Evolutionary conservation across 2,113 vertebrate genomes (phyloP), one percentile per base, ranked within the genome.

Genomic region (Herpailurus yagouaroundi): DNA sequence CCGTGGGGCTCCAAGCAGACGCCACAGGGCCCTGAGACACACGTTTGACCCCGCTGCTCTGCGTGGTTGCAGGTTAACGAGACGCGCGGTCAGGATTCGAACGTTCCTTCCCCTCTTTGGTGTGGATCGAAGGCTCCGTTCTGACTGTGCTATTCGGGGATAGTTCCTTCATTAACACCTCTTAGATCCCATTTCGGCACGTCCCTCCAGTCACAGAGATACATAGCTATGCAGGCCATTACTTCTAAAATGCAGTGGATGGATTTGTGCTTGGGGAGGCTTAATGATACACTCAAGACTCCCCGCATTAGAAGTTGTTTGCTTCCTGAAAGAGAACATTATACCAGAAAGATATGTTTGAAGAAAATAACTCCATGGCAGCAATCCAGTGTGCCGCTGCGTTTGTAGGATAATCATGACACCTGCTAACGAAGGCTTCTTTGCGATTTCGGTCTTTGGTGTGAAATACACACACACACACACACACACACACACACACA

Each of bases 261-360:
- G 27, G 8, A 11, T 85, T 81, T 92, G 84, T 74, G 79, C 91
- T 88, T 85, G 74, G 55, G 48, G 88, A 96, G 69, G 95, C 74
- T 95, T 95, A 50, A 52, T 45, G 96, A 76, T 29, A 63, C 79
- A 77, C 89, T 93, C 33, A 64, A 86, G 89, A 85, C 63, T 73
- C 50, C 66, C 66, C 87, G 2, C 33, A 57, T 88, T 76, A 63
- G 85, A 79, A 81, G n/a, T 9, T 14, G 48, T 63, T 93, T 73
- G 64, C 69, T 91, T 91, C 95, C 45, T 31, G 88, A 33, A 91
- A 93, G 41, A 92, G 93, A 92, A 86, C 36, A 21, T 84, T n/a
- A 71, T n/a, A 33, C 41, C 86, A 60, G 68, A 68, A 94, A 81
- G 74, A 45, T 60, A 3, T 8, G 38, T 83, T 52, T 68, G 69